Evolutionary conservation across 2,888 invertebrate genomes (phyloP).

Genomic region (Sphaerophoria rueppellii): DNA sequence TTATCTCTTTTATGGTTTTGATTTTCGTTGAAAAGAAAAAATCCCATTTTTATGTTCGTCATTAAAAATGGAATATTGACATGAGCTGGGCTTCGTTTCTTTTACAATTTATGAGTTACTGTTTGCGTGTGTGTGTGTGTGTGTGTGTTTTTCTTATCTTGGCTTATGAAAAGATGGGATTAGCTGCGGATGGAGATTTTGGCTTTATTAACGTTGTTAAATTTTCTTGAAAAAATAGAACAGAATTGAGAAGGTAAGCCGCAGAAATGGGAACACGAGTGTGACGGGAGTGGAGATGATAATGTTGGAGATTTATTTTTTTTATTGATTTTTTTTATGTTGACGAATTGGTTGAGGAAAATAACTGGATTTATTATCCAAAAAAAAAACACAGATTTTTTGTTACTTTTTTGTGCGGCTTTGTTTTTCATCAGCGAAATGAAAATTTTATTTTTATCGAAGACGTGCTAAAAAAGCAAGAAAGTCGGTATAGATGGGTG

Average conservation of each 20-base stretch:
- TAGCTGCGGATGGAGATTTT: constrained; percentile 8
- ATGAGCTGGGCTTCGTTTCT: constrained; percentile 9
- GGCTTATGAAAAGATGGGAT: constrained; percentile 34
- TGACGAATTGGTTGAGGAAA: constrained; percentile 11
- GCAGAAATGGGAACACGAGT: neutral
- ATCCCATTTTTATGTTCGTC: constrained; percentile 61
- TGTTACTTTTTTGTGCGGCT: neutral
- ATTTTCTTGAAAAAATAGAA: constrained; percentile 9
- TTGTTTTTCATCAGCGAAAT: constrained; percentile 3
- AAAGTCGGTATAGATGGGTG: neutral
- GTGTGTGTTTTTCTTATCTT: constrained; percentile 18
- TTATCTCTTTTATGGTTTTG: constrained; percentile 44
- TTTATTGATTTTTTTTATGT: constrained; percentile 20
- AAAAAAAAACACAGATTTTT: neutral
- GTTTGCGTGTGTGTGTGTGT: constrained; percentile 7
- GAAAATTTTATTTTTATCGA: constrained; percentile 24
- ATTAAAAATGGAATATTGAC: constrained; percentile 71
- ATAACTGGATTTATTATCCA: constrained; percentile 1
- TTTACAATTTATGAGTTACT: neutral
- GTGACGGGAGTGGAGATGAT: neutral
- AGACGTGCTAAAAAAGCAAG: neutral
- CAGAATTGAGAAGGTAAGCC: neutral
- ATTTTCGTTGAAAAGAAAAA: constrained; percentile 32
- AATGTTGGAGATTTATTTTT: constrained; percentile 5
- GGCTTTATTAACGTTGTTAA: constrained; percentile 35